Base-by-base conservation (phyloP, 2,888 invertebrate genomes). In the Myathropa florea region DNA sequence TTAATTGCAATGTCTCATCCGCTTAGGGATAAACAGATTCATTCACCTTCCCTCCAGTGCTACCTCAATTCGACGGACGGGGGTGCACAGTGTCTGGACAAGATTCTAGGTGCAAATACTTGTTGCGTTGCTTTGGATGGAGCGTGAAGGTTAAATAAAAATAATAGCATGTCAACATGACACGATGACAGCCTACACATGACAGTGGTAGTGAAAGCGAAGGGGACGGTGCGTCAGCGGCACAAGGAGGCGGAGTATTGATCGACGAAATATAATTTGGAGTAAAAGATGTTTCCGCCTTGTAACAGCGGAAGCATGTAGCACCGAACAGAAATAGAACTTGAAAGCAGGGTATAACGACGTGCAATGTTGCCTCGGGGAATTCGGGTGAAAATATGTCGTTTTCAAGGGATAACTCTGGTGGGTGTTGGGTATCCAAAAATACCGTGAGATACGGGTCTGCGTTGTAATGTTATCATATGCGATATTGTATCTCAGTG, bases 261-360 rank as follows among this genome's bases (percentile, higher is more conserved):
- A 83, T 83, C 83, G 68, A 57, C 59, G 33, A 36, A 79, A 75
- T 83, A 59, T 75, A 36, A 83, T 68, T 75, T 60, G 36, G 67
- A 68, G 68, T 53, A 36, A 53, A 75, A 55, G 64, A 70, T 79
- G 64, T 55, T 80, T 83, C 83, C 79, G 70, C 68, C 28, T 23
- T 60, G 53, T 53, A 80, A 75, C 65, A 60, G 67, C 55, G 61
- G 72, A 72, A 67, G 67, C 59, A 60, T 83, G 68, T 70, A 65
- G 46, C 36, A 26, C 7, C 24, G 59, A 73, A 71, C 55, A 59
- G 46, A 83, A 83, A 83, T 83, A 83, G 79, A 80, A 83, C 68
- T 83, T 73, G 57, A 46, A 68, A 68, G 26, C 30, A 36, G 46
- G 6, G 46, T 30, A 57, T 24, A 36, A 64, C 63, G 53, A 28